A percentile compares a stretch with the other conserved stretches of the same genome.
Conservation (phyloP, 2,113 vertebrate species). For the Atherinomorus stipes region DNA sequence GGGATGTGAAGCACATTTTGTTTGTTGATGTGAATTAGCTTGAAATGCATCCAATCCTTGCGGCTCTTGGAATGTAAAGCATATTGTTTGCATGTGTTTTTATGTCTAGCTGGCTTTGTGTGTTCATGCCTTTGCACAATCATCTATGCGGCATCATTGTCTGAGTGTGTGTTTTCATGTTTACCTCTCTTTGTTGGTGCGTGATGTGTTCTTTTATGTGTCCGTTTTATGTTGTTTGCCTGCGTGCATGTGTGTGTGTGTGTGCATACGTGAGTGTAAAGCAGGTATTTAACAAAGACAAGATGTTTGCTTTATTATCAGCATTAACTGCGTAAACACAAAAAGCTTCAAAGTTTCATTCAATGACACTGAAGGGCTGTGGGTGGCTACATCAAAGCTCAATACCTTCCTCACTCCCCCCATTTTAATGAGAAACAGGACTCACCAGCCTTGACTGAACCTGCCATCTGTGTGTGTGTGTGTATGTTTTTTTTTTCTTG, state of each 20-base stretch:
- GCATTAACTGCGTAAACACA: constrained; percentile 78
- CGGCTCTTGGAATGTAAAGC: constrained; percentile 35
- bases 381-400: constrained; percentile 86
- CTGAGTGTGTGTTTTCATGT: constrained; percentile 57
- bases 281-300: constrained; percentile 82
- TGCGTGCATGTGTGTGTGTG: neutral
- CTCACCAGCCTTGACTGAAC: constrained; percentile 84
- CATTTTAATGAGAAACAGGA: constrained; percentile 85
- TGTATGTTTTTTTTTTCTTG: constrained; percentile 34
- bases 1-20: constrained; percentile 39
- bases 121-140: constrained; percentile 21
- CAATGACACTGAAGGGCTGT: constrained; percentile 81
- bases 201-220: constrained; percentile 55
- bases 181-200: constrained; percentile 49
- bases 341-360: constrained; percentile 81
- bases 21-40: constrained; percentile 54
- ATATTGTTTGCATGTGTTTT: constrained; percentile 59
- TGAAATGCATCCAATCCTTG: constrained; percentile 54
- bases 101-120: constrained; percentile 23
- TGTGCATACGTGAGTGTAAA: constrained; percentile 8
- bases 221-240: constrained; percentile 17
- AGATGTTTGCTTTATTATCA: constrained; percentile 84
- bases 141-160: constrained; percentile 42
- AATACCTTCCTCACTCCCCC: constrained; percentile 76
- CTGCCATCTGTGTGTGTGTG: constrained; percentile 79